Evolutionary conservation across 2,113 vertebrate genomes (phyloP).

Genomic region (Natator depressus): DNA sequence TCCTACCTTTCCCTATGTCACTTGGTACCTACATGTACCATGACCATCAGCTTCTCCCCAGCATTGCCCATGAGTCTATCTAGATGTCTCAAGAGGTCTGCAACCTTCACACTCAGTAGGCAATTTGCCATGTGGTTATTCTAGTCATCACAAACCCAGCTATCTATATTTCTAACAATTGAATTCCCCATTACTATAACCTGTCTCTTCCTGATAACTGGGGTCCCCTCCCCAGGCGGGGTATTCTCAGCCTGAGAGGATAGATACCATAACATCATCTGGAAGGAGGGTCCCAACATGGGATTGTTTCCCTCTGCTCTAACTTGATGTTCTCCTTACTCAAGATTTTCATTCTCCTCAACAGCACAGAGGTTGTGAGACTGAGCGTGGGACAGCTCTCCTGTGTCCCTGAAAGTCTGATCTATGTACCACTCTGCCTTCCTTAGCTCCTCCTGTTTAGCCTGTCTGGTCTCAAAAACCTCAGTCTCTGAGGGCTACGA

Average conservation of each 20-base stretch:
- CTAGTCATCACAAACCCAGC: background rate
- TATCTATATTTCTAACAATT: background rate
- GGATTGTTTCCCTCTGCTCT: background rate
- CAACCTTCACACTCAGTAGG: background rate
- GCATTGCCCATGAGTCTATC: too few species aligned
- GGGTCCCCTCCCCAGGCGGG: too few species aligned
- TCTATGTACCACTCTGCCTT: background rate
- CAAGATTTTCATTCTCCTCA: background rate
- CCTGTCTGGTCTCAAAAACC: background rate
- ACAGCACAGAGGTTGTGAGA: background rate
- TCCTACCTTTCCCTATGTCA: background rate
- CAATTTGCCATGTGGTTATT: background rate
- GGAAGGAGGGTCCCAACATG: background rate
- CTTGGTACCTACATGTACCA: background rate
- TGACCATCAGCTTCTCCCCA: background rate
- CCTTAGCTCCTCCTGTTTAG: background rate
- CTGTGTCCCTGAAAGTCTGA: background rate
- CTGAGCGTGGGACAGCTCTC: background rate
- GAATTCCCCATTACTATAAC: background rate
- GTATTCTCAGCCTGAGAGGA: background rate
- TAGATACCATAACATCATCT: background rate
- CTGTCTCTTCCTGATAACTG: background rate
- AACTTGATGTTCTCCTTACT: background rate
- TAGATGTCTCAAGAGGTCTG: background rate
- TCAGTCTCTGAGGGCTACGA: background rate